phyloP scores from a whole-genome alignment of 2,113 vertebrate genomes.

The Periophthalmodon schlosseri region DNA sequence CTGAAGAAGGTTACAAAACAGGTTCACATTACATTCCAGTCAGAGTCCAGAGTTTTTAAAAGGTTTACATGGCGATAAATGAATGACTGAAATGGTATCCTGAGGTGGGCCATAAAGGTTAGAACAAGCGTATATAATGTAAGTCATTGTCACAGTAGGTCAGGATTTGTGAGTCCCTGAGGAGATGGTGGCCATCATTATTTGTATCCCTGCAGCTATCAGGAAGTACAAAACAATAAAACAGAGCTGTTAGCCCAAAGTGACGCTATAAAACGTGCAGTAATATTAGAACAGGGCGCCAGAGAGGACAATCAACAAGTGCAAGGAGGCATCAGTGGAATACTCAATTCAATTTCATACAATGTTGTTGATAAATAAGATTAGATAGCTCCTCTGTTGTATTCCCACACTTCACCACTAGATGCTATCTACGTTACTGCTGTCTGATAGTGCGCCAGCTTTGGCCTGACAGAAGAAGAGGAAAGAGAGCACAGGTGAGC shows the following conservation, averaged over 20 bases:
- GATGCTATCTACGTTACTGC: too few species aligned
- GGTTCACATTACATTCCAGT: not conserved
- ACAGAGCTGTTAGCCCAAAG: constrained; percentile 26
- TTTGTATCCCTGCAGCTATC: constrained; percentile 34
- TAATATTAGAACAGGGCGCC: constrained; percentile 17
- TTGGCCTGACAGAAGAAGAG: too few species aligned
- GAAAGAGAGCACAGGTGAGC: too few species aligned
- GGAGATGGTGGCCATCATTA: constrained; percentile 27
- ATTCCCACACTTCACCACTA: too few species aligned
- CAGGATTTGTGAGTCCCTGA: not conserved
- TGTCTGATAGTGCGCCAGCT: too few species aligned
- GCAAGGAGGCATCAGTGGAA: constrained; percentile 17
- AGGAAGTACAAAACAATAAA: constrained; percentile 52
- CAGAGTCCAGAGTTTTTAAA: not conserved
- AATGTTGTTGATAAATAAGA: not conserved
- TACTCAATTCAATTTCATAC: constrained; percentile 3
- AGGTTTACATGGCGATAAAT: not conserved
- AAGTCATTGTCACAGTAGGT: constrained; percentile 1
- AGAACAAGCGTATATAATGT: constrained; percentile 18
- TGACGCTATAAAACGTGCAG: constrained; percentile 27
- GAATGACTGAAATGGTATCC: not conserved
- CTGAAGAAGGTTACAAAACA: not conserved
- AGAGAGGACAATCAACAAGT: constrained; percentile 25
- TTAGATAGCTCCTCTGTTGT: too few species aligned
- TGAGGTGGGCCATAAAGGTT: constrained; percentile 14